phyloP scores from a whole-genome alignment of 92 coral and sea anemone genomes.

The Blastomussa wellsi region DNA sequence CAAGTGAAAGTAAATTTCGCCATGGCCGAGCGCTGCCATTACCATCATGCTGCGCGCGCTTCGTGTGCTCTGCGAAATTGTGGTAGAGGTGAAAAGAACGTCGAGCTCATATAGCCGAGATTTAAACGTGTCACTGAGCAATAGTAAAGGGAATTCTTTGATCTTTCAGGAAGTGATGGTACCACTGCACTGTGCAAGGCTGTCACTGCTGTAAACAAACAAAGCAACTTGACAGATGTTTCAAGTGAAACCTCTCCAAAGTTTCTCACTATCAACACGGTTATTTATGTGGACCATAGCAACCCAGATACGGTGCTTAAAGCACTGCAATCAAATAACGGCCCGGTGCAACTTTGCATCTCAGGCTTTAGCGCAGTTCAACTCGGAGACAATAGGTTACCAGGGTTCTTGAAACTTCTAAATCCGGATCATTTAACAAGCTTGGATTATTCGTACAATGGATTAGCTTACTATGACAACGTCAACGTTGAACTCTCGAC shows the following conservation, averaged over 20 bases:
- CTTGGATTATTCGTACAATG: conserved; percentile 4
- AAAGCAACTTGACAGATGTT: neutral
- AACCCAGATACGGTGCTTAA: neutral
- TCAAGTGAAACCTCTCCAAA: neutral
- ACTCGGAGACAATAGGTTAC: neutral
- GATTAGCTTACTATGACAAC: conserved; percentile 7
- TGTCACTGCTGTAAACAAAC: neutral
- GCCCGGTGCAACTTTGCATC: neutral
- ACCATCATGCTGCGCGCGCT: no score
- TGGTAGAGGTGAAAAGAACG: no score
- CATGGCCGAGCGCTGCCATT: no score
- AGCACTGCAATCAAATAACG: neutral
- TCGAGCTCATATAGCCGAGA: no score
- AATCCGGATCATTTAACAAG: neutral
- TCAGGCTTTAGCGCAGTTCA: neutral
- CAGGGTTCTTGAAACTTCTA: neutral
- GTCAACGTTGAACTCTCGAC: neutral
- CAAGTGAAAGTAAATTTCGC: no score
- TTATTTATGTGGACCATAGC: neutral
- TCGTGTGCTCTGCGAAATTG: no score
- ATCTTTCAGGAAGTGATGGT: neutral
- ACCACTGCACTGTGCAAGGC: conserved; percentile 1
- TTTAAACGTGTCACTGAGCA: neutral
- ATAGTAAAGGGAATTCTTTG: neutral
- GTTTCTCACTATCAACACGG: neutral